Percentiles rank a stretch among this genome's conserved stretches.
phyloP scores from a whole-genome alignment of 2,888 invertebrate species.

The Ennomos quercinarius region DNA sequence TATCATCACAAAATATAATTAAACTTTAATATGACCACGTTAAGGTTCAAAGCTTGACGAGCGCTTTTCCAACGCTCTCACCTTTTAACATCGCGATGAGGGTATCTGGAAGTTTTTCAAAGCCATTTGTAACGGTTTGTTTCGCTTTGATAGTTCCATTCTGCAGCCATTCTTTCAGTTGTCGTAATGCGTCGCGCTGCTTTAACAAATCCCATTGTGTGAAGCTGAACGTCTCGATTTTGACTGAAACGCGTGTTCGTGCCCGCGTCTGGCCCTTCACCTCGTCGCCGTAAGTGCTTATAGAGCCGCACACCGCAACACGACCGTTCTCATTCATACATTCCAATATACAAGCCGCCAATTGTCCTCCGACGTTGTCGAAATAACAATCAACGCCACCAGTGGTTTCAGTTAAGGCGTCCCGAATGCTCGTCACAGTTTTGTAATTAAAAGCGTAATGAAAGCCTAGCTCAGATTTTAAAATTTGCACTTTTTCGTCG shows the following conservation, averaged over 20 bases:
- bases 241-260: slow-evolving; percentile 38
- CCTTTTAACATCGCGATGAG: slow-evolving; percentile 52
- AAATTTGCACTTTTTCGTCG: slow-evolving; percentile 87
- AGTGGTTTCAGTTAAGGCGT: slow-evolving; percentile 82
- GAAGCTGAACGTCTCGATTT: slow-evolving; percentile 53
- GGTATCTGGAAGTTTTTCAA: slow-evolving; percentile 54
- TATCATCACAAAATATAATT: slow-evolving; percentile 19
- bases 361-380: slow-evolving; percentile 89
- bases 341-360: slow-evolving; percentile 79
- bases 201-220: slow-evolving; percentile 54
- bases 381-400: slow-evolving; percentile 89
- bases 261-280: slow-evolving; percentile 25
- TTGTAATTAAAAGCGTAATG: slow-evolving; percentile 90
- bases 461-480: slow-evolving; percentile 86
- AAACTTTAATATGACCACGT: slow-evolving; percentile 27
- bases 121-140: slow-evolving; percentile 56
- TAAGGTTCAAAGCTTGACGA: slow-evolving; percentile 54
- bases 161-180: slow-evolving; percentile 53
- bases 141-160: slow-evolving; percentile 53
- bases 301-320: slow-evolving; percentile 86
- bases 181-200: slow-evolving; percentile 46
- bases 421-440: slow-evolving; percentile 69
- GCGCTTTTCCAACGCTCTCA: slow-evolving; percentile 50
- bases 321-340: slow-evolving; percentile 86
- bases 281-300: slow-evolving; percentile 79